Evolutionary conservation across 2,888 invertebrate species (phyloP).

Genomic region (Eledone cirrhosa): DNA sequence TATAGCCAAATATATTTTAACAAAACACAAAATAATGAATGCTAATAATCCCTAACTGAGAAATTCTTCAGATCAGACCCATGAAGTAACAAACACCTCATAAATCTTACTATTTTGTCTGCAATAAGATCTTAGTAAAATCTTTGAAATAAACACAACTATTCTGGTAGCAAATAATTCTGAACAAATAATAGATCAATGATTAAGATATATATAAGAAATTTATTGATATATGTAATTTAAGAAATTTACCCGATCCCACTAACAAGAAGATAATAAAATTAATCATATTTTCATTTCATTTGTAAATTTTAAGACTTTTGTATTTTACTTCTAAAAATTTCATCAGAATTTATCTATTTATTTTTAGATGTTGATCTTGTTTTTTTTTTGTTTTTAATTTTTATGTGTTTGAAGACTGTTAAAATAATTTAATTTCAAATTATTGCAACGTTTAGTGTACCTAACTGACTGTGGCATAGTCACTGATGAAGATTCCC

Average conservation of each 20-base stretch:
- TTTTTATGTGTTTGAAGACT: neutral
- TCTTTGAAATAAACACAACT: no score
- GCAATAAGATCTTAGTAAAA: no score
- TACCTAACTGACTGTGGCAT: slow-evolving; percentile 78
- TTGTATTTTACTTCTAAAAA: neutral
- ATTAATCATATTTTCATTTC: no score
- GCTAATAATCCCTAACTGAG: no score
- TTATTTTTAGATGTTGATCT: neutral
- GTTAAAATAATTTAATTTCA: neutral
- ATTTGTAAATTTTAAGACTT: neutral
- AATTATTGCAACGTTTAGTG: slow-evolving; percentile 22
- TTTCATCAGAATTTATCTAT: neutral
- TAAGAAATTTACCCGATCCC: no score
- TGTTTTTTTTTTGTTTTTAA: neutral
- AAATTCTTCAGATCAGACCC: no score
- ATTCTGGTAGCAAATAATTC: slow-evolving; percentile 15
- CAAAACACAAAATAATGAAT: no score
- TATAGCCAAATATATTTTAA: no score
- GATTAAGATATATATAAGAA: neutral
- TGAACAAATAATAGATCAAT: slow-evolving; percentile 7
- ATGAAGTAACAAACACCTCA: no score
- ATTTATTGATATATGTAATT: no score
- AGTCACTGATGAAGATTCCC: slow-evolving; percentile 79
- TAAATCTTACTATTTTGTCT: no score
- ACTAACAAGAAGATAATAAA: no score